Percentiles rank a stretch among this genome's conserved stretches.
Conservation (phyloP, 1,140 invertebrate species). For the Octopus bimaculoides region DNA sequence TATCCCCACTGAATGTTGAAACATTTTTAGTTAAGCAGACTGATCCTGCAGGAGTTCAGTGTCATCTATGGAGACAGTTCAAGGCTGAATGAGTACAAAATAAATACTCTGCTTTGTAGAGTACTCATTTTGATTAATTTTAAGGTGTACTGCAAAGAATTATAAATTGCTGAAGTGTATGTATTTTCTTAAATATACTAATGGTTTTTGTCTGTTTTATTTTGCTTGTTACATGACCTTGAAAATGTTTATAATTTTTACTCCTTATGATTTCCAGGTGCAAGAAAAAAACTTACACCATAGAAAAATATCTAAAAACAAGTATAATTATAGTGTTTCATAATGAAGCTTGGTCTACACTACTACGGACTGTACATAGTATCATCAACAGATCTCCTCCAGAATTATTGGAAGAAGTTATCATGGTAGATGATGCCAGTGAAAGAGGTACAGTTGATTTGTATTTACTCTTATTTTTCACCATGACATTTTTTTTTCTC, state of each 20-base stretch:
- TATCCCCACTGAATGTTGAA: too few species aligned
- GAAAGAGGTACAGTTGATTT: constrained; percentile 70
- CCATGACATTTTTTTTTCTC: too few species aligned
- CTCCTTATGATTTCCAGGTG: constrained; percentile 58
- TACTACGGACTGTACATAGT: constrained; percentile 93
- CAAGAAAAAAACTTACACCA: constrained; percentile 44
- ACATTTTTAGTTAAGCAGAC: too few species aligned
- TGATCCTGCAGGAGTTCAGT: too few species aligned
- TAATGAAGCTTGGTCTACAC: constrained; percentile 96
- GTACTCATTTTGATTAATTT: too few species aligned
- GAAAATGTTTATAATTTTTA: not conserved
- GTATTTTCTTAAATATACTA: not conserved
- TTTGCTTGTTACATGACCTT: not conserved
- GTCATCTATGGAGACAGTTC: too few species aligned
- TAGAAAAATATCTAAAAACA: constrained; percentile 70
- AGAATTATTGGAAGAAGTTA: constrained; percentile 85
- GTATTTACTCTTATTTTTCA: too few species aligned
- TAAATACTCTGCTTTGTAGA: too few species aligned
- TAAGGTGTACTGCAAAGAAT: too few species aligned
- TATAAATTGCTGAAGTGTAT: not conserved
- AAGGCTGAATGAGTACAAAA: too few species aligned
- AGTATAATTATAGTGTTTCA: constrained; percentile 97
- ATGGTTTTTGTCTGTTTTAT: not conserved
- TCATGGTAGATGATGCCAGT: constrained; percentile 93
- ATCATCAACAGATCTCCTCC: constrained; percentile 89